Conservation (phyloP, 2,888 invertebrate species). For the Drosophila paracracens region DNA sequence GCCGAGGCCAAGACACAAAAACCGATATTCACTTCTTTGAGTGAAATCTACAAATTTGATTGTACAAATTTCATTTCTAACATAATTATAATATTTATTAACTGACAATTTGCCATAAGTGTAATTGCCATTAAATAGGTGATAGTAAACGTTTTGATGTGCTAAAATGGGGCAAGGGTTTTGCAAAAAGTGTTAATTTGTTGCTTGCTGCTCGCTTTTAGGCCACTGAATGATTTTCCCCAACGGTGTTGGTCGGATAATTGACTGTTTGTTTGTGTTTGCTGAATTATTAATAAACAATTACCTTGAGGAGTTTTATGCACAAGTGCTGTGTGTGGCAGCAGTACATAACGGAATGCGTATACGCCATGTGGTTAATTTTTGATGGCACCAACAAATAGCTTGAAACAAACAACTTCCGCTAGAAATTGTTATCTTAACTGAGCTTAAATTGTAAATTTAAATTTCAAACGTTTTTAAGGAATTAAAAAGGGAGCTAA, state of each 20-base stretch:
- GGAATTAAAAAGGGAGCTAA: too few relatives aligned
- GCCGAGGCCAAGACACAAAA: conserved; percentile 27
- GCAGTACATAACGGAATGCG: conserved; percentile 45
- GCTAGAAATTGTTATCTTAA: conserved; percentile 2
- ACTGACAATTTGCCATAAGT: not conserved
- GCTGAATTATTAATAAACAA: conserved; percentile 55
- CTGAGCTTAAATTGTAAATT: not conserved
- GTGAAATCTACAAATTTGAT: not conserved
- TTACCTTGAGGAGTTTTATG: conserved; percentile 40
- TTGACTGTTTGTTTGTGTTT: conserved; percentile 38
- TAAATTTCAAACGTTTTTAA: too few relatives aligned
- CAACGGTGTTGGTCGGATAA: conserved; percentile 10
- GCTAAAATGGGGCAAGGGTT: conserved; percentile 42
- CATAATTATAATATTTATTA: not conserved
- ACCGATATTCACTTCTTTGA: not conserved
- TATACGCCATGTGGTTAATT: conserved; percentile 73
- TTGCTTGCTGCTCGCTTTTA: conserved; percentile 26
- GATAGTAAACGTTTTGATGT: conserved; percentile 26
- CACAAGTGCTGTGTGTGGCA: conserved; percentile 51
- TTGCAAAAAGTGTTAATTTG: conserved; percentile 37
- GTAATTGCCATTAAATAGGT: not conserved
- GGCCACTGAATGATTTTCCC: conserved; percentile 7
- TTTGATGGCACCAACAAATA: conserved; percentile 44
- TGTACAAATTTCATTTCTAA: not conserved
- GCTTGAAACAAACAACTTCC: conserved; percentile 54